Evolutionary conservation across 1,140 invertebrate genomes (phyloP).

Genomic region (Hydropsyche tenuis): DNA sequence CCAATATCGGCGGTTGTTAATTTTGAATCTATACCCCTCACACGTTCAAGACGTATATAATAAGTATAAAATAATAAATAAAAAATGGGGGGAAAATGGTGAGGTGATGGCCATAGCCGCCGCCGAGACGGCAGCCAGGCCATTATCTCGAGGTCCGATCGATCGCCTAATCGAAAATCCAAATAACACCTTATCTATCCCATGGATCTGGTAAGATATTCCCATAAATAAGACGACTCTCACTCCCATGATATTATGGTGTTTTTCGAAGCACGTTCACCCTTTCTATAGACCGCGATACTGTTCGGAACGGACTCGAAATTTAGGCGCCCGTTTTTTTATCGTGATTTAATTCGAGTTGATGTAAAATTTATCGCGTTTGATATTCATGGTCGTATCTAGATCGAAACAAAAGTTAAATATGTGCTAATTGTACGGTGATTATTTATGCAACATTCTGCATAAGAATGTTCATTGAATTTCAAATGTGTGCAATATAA

Average conservation of each 20-base stretch:
- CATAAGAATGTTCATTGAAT: too few relatives aligned
- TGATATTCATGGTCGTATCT: too few relatives aligned
- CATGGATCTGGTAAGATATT: conserved; percentile 34
- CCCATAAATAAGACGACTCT: conserved; percentile 40
- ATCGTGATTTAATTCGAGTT: too few relatives aligned
- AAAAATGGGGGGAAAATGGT: background rate
- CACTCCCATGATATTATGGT: background rate
- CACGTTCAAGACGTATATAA: too few relatives aligned
- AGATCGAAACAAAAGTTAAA: too few relatives aligned
- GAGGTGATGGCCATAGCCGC: conserved; percentile 28
- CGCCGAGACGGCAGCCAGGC: conserved; percentile 36
- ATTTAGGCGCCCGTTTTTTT: too few relatives aligned
- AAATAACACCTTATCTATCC: conserved; percentile 44
- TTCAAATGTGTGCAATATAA: too few relatives aligned
- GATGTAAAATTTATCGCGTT: too few relatives aligned
- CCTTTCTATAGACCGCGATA: conserved; percentile 18
- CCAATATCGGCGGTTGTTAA: too few relatives aligned
- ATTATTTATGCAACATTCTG: too few relatives aligned
- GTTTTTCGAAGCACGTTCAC: conserved; percentile 15
- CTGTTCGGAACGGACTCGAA: too few relatives aligned
- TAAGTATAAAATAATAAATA: background rate
- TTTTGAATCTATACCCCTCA: background rate
- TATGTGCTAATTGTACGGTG: too few relatives aligned
- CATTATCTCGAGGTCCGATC: conserved; percentile 46
- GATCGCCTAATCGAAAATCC: conserved; percentile 48